Percentiles rank a stretch among this genome's conserved stretches.
phyloP scores from a whole-genome alignment of 2,113 vertebrate genomes.

The Ophthalmolycus amberensis region DNA sequence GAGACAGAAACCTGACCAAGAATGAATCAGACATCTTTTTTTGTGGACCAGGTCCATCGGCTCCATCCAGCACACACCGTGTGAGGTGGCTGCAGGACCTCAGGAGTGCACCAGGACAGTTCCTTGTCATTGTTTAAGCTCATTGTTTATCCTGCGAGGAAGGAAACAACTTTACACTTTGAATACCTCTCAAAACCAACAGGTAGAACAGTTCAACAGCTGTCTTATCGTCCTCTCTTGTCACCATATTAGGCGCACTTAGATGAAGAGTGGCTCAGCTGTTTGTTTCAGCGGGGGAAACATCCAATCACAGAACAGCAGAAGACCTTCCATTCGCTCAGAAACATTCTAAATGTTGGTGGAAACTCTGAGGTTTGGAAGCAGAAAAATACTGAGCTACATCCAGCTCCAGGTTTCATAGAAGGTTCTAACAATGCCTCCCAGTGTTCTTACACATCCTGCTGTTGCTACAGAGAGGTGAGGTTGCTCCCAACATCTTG shows the following conservation, averaged over 20 bases:
- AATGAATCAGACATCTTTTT: neutral
- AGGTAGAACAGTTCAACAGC: neutral
- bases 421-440: neutral
- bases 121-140: neutral
- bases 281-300: neutral
- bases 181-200: neutral
- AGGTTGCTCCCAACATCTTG: neutral
- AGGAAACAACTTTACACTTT: neutral
- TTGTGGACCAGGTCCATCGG: neutral
- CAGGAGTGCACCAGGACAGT: neutral
- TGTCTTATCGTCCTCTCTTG: neutral
- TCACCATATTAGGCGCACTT: too few relatives aligned
- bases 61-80: neutral
- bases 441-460: neutral
- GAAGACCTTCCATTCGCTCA: neutral
- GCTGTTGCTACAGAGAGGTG: neutral
- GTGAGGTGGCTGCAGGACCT: conserved; percentile 2
- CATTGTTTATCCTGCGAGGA: neutral
- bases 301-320: neutral
- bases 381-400: neutral
- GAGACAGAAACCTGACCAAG: neutral
- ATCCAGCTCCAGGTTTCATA: neutral
- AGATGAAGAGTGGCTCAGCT: neutral
- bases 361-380: neutral
- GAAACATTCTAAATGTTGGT: neutral